phyloP scores from a whole-genome alignment of 2,113 vertebrate species.

The Oophaga pumilio region DNA sequence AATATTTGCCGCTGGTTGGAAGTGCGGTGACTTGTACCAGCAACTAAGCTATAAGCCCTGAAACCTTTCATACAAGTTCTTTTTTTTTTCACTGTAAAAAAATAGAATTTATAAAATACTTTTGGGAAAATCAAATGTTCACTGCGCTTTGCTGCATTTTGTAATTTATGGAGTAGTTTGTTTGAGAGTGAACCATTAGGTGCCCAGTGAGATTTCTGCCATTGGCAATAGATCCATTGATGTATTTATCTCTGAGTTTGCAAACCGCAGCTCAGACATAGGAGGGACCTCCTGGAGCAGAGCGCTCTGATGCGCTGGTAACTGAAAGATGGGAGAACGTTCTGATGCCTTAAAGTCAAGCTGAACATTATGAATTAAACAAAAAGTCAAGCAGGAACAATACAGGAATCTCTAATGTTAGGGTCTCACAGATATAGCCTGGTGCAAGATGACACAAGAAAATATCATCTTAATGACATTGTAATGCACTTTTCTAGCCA shows the following conservation, averaged over 20 bases:
- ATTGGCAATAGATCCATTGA: constrained; percentile 41
- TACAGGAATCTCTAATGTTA: neutral
- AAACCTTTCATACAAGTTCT: constrained; percentile 19
- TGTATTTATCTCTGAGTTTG: constrained; percentile 45
- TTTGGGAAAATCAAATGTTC: constrained; percentile 47
- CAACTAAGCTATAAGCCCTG: neutral
- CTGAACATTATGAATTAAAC: neutral
- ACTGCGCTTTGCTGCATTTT: constrained; percentile 38
- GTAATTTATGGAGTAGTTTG: constrained; percentile 41
- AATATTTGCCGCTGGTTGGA: constrained; percentile 34
- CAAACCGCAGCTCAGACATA: constrained; percentile 8
- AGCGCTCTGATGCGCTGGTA: neutral
- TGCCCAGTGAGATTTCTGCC: constrained; percentile 43
- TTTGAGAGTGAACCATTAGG: constrained; percentile 47
- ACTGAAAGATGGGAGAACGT: neutral
- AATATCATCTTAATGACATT: neutral
- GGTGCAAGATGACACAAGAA: neutral
- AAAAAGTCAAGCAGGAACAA: neutral
- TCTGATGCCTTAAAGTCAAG: constrained; percentile 7
- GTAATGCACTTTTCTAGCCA: neutral
- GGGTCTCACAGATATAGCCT: neutral
- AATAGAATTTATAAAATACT: constrained; percentile 26
- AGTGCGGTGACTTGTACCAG: neutral
- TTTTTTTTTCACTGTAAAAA: constrained; percentile 37
- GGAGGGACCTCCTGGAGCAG: constrained; percentile 10